Base-by-base conservation (phyloP, 2,888 invertebrate species). In the Dermolepida albohirtum region DNA sequence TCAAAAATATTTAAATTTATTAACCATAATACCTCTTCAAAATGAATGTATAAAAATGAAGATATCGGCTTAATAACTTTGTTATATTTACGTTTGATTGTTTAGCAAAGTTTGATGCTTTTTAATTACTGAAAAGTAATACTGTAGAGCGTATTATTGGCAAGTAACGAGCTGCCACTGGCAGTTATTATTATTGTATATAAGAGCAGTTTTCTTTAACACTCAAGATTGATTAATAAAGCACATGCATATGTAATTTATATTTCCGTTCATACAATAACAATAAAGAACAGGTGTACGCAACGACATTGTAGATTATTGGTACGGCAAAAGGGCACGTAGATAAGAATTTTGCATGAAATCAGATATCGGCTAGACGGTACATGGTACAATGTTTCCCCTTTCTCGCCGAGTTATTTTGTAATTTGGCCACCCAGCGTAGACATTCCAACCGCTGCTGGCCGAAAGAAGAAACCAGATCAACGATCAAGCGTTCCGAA, bases 401-500 rank as follows among this genome's bases (percentile, higher is more conserved):
- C 43, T 64, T 40, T 41, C 11, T 34, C 44, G 64, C 7, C 41
- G 52, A 52, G 51, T 29, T 64, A 39, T 64, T 63, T 52, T 52
- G 66, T 66, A 66, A 59, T 66, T 66, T 51, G 66, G 66, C 66
- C 66, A 66, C 66, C 66, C 66, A 66, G 50, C 41, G 55, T 55
- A 54, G 29, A 40, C 64, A 44, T 54, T 59, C 59, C 59, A 59
- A 43, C 44, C 34, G 34, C 34, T 34, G 34, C 10, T 34, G 34
- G 57, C 57, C 57, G 57, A 57, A 57, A 57, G 59, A 44, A 44
- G 66, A 66, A 66, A 66, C 66, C 50, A 66, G 66, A 66, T 66
- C 66, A 50, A 59, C 66, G 44, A 27, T 49, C 40, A 16, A 22
- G 12, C 43, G 43, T 39, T 63, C 50, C 29, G 12, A 16, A 44